These are phyloP conservation scores for Agrochola circellaris DNA, from an alignment of 2,888 invertebrate species.

Conservation along the genomic window DNA sequence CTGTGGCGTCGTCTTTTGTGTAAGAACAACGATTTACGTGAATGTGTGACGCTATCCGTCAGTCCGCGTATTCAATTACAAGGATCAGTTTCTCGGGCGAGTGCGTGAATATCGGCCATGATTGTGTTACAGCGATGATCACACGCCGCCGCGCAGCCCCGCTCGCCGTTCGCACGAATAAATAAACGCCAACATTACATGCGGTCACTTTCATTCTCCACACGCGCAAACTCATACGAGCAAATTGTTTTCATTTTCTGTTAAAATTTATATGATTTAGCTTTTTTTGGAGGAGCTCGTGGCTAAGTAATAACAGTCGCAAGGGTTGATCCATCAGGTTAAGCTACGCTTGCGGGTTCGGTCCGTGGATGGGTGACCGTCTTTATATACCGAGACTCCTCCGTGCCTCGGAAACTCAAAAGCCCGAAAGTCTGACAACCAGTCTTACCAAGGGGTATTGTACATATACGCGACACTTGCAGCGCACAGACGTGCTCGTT, in stretches of 20 bases:
- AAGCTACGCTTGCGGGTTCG: no score
- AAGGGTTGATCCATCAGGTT: no score
- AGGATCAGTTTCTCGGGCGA: constrained; percentile 39
- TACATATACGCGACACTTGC: no score
- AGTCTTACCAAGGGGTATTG: no score
- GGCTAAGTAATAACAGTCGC: no score
- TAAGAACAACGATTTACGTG: constrained; percentile 4
- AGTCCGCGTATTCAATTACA: constrained; percentile 50
- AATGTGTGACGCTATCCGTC: constrained; percentile 23
- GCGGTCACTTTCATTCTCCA: constrained; percentile 38
- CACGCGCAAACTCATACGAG: constrained; percentile 9
- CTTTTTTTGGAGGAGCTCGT: no score
- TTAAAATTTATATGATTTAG: constrained; percentile 17
- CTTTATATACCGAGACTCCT: no score
- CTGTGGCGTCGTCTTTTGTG: neutral
- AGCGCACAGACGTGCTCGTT: no score
- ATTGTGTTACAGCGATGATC: constrained; percentile 36
- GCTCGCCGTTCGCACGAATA: constrained; percentile 8
- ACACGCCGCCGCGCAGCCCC: neutral
- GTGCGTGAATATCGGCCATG: constrained; percentile 42
- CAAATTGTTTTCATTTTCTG: constrained; percentile 36
- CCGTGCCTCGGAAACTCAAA: no score
- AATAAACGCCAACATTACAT: constrained; percentile 20
- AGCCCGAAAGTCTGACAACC: no score
- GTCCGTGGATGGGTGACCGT: no score